A percentile compares a stretch with the other conserved stretches of the same genome.
Evolutionary conservation across 2,797 vertebrate species (phyloP).

Genomic region (Falco peregrinus): DNA sequence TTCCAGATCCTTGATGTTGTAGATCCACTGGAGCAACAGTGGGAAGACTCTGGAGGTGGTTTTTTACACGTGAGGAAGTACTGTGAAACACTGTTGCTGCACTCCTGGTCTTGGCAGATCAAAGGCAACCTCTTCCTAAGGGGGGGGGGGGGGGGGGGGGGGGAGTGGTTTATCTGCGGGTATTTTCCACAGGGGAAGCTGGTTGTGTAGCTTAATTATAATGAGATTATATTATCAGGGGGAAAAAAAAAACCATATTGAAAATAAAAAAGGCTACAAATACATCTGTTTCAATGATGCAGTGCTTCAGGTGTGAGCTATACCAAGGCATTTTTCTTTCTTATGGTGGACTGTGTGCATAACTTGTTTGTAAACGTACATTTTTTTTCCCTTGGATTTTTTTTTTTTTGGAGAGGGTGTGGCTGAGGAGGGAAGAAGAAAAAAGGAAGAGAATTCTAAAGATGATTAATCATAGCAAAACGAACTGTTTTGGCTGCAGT

Average conservation of each 20-base stretch:
- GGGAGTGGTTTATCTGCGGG: neutral
- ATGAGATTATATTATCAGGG: too few species aligned
- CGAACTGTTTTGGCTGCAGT: neutral
- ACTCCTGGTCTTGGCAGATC: neutral
- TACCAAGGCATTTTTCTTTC: neutral
- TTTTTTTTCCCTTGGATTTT: neutral
- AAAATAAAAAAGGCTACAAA: neutral
- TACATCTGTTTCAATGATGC: neutral
- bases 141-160: too few species aligned
- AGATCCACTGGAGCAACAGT: fast-evolving
- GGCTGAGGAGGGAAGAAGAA: neutral
- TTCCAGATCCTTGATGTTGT: neutral
- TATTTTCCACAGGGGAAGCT: neutral
- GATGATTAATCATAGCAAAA: neutral
- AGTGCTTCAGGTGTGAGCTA: neutral
- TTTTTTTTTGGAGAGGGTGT: fast-evolving
- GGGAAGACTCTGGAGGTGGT: fast-evolving
- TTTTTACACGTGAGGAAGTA: neutral
- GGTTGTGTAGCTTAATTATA: neutral
- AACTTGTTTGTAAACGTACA: neutral
- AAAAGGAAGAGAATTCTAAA: neutral
- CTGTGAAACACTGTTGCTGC: fast-evolving
- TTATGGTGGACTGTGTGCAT: neutral
- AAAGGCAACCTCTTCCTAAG: fast-evolving
- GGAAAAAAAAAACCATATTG: neutral